Base-by-base conservation (phyloP, 2,888 invertebrate species). In the Diploptera punctata region DNA sequence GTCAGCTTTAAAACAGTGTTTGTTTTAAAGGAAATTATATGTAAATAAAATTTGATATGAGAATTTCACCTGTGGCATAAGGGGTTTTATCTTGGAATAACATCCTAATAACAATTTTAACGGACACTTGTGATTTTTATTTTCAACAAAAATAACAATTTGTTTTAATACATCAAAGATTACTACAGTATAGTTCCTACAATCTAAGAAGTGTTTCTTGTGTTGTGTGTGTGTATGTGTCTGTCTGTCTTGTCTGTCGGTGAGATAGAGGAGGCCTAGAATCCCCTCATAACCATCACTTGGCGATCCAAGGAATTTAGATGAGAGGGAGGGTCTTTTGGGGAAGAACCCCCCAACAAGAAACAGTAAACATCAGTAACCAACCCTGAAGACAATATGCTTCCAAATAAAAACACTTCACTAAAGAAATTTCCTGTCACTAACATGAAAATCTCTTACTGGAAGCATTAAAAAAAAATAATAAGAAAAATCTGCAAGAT, bases 111-210 rank as follows among this genome's bases (percentile, higher is more conserved):
- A 13, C 16, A 29, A 31, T 57, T 47, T 65, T 65, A 65, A 65
- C 65, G 65, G 65, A 65, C 65, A 65, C 65, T 65, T 73, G 79
- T 82, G 81, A 82, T 82, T 82, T 81, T 82, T 83, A 82, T 83
- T 83, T 73, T 82, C 82, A 83, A 82, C 82, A 82, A 83, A 83
- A 82, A 82, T 83, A 83, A 82, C 82, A 65, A 82, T 70, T 72
- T 69, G 38, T 57, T 69, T 70, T 70, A 60, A 70, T 70, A 73
- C 73, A 73, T 70, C 62, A 70, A 73, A 73, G 70, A 70, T 73
- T 67, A 70, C 70, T 67, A 70, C 73, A 70, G 70, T 44, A 69
- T 54, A 57, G 29, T 69, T 43, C 54, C 57, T 69, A 57, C 69
- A 44, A 44, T 57, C 54, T 44, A 69, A 38, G 69, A 69, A 60